Evolutionary conservation across 2,888 invertebrate genomes (phyloP).

Genomic region (Encarsia formosa): DNA sequence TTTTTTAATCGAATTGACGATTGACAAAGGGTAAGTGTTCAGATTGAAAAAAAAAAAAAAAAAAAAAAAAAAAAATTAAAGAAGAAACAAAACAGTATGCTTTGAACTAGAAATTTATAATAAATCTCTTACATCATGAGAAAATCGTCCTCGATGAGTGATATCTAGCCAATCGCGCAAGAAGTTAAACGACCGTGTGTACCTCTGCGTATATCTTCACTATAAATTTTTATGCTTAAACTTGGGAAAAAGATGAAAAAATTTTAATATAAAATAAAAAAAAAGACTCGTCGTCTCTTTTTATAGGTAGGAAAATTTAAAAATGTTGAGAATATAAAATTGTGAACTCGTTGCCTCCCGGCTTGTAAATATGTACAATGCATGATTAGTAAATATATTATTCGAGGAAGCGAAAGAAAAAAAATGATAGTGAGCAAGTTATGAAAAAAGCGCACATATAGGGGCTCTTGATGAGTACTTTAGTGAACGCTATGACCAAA

Average conservation of each 20-base stretch:
- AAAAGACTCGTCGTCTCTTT: constrained; percentile 13
- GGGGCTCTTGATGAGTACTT: constrained; percentile 3
- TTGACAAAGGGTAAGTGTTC: too few relatives aligned
- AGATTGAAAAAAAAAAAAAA: too few relatives aligned
- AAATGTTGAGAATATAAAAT: constrained; percentile 14
- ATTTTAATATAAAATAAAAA: constrained; percentile 5
- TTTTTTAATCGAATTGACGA: too few relatives aligned
- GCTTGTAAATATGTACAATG: constrained; percentile 28
- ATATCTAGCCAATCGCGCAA: constrained; percentile 11
- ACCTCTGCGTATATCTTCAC: neutral
- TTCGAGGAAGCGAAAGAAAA: neutral
- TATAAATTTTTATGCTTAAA: neutral
- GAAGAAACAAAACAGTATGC: too few relatives aligned
- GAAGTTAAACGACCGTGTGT: neutral
- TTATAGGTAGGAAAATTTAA: constrained; percentile 14
- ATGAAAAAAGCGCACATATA: constrained; percentile 12
- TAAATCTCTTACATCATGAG: neutral
- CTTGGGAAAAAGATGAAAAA: neutral
- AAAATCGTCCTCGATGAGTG: constrained; percentile 15
- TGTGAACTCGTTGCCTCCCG: constrained; percentile 24
- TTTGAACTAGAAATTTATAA: too few relatives aligned
- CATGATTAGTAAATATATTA: constrained; percentile 16
- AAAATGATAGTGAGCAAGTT: constrained; percentile 1
- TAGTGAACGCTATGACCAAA: constrained; percentile 14
- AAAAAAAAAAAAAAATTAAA: too few relatives aligned